phyloP scores from a whole-genome alignment of 1,140 invertebrate species.

The Eufriesea mexicana region DNA sequence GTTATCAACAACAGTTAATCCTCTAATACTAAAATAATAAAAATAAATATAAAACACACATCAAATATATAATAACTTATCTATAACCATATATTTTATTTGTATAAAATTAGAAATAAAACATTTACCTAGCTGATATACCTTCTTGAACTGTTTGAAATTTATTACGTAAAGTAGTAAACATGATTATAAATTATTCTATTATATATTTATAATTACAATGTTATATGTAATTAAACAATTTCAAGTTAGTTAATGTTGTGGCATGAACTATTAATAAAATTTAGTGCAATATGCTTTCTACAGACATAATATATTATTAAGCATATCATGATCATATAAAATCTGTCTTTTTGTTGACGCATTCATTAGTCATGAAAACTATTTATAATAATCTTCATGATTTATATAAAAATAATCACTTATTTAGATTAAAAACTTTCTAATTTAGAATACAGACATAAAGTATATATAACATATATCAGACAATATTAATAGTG shows the following conservation, averaged over 20 bases:
- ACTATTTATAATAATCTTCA: not conserved
- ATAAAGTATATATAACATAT: not conserved
- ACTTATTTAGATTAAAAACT: not conserved
- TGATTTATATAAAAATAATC: not conserved
- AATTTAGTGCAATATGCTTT: not conserved
- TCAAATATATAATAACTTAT: not conserved
- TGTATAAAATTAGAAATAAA: not conserved
- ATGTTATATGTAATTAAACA: conserved; percentile 3
- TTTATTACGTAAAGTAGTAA: conserved; percentile 80
- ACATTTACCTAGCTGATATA: conserved; percentile 80
- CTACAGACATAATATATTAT: not conserved
- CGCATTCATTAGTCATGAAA: not conserved
- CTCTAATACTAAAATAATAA: conserved; percentile 75
- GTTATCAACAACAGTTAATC: conserved; percentile 72
- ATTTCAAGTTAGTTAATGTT: not conserved
- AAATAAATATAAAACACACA: conserved; percentile 2
- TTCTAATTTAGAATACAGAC: not conserved
- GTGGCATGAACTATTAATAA: not conserved
- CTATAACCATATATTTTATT: conserved; percentile 5
- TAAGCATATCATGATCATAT: not conserved
- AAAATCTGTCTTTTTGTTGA: not conserved
- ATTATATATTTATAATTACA: not conserved
- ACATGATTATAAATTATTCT: conserved; percentile 73
- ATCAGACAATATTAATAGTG: not conserved
- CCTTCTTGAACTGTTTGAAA: conserved; percentile 83